phyloP scores from a whole-genome alignment of 1,140 invertebrate species.

The Zaprionus capensis region DNA sequence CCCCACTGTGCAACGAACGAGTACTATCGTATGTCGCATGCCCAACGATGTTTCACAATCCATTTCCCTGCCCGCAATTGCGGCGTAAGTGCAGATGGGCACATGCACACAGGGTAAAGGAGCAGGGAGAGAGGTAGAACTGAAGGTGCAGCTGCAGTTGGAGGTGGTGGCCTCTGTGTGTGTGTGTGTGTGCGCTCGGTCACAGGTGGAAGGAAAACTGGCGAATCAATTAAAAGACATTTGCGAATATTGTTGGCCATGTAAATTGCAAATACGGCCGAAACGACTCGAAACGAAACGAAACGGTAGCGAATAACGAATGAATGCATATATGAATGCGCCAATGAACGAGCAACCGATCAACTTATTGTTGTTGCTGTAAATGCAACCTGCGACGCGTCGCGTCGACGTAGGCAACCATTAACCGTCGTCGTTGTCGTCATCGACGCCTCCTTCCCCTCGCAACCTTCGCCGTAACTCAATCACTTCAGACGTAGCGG shows the following conservation, averaged over 20 bases:
- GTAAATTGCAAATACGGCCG: conserved; percentile 59
- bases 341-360: conserved; percentile 64
- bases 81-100: conserved; percentile 7
- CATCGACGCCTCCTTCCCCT: background rate
- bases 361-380: conserved; percentile 13
- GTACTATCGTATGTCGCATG: conserved; percentile 20
- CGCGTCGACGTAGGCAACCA: background rate
- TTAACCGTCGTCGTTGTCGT: too few species aligned
- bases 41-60: conserved; percentile 33
- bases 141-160: background rate
- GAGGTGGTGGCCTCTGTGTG: background rate
- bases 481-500: conserved; percentile 3
- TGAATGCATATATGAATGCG: conserved; percentile 55
- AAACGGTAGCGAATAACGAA: conserved; percentile 21
- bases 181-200: background rate
- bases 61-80: conserved; percentile 30
- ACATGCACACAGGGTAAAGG: background rate
- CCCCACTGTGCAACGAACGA: background rate
- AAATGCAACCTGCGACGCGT: background rate
- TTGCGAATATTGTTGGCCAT: conserved; percentile 69
- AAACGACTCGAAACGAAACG: conserved; percentile 56
- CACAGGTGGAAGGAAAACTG: background rate
- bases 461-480: background rate
- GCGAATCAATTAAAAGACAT: conserved; percentile 78
- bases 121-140: too few species aligned